Evolutionary conservation across 2,888 invertebrate genomes (phyloP).

Genomic region (Hanleya hanleyi): DNA sequence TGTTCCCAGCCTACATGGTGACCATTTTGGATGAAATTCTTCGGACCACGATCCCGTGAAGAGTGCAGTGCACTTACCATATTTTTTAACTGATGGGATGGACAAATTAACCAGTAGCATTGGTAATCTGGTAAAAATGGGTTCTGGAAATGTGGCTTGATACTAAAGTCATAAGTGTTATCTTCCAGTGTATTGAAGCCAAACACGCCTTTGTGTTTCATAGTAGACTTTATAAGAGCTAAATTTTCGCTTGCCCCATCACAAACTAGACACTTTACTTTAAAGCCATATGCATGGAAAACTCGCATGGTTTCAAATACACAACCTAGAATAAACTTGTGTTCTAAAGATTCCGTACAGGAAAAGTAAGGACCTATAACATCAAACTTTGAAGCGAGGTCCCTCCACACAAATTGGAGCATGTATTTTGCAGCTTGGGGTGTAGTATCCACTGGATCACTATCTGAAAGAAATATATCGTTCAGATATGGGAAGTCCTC

Average conservation of each 20-base stretch:
- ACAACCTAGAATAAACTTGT: background rate
- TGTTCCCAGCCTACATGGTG: background rate
- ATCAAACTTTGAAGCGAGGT: background rate
- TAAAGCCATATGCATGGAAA: background rate
- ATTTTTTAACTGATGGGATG: background rate
- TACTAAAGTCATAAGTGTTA: background rate
- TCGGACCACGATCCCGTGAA: background rate
- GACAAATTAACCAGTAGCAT: background rate
- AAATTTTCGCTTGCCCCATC: slow-evolving; percentile 2
- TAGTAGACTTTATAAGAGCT: background rate
- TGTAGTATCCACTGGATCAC: background rate
- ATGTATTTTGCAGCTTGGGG: background rate
- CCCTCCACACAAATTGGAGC: background rate
- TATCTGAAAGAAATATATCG: background rate
- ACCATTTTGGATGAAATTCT: background rate
- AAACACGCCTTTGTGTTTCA: background rate
- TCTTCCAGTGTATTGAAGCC: background rate
- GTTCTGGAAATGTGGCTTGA: background rate
- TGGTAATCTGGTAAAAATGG: background rate
- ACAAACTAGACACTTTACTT: background rate
- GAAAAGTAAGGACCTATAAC: background rate
- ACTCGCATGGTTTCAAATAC: background rate
- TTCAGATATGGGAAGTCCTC: background rate
- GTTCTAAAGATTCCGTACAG: background rate
- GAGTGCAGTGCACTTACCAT: slow-evolving; percentile 1